These are phyloP conservation scores for Eupeodes corollae DNA, from an alignment of 1,140 invertebrate species.

Conservation along the genomic window DNA sequence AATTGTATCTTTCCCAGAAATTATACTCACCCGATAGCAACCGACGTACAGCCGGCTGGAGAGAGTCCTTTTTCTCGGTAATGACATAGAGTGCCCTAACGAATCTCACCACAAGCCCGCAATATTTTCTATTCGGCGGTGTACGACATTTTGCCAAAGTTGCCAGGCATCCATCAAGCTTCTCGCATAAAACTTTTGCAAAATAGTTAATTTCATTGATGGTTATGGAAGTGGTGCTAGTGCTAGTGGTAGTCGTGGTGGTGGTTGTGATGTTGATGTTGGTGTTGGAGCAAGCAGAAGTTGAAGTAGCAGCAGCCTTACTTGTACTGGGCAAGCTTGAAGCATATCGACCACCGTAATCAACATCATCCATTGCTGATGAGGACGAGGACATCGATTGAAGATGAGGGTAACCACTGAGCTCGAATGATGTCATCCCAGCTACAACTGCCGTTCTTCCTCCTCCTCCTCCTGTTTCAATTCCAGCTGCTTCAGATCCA, in stretches of 20 bases:
- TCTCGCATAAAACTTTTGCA: conserved; percentile 32
- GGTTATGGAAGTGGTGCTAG: neutral
- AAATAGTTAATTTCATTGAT: conserved; percentile 37
- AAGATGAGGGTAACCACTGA: conserved; percentile 19
- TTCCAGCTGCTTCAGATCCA: neutral
- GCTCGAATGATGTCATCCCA: neutral
- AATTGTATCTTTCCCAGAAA: neutral
- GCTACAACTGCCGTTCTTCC: conserved; percentile 5
- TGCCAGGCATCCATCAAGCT: conserved; percentile 21
- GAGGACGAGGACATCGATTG: conserved; percentile 29
- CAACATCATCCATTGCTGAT: too few species aligned
- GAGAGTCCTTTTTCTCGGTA: conserved; percentile 27
- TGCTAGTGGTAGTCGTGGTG: neutral
- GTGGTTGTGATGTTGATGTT: conserved; percentile 3
- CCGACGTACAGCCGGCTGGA: conserved; percentile 30
- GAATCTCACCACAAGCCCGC: conserved; percentile 23
- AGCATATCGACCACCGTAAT: too few species aligned
- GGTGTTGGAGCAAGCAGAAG: too few species aligned
- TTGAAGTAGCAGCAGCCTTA: conserved; percentile 1
- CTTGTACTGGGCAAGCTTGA: conserved; percentile 16
- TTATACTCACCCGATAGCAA: conserved; percentile 25
- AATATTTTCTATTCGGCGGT: conserved; percentile 11
- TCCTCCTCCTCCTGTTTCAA: neutral
- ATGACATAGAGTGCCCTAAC: conserved; percentile 25
- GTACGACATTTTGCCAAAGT: conserved; percentile 8